Base-by-base conservation (phyloP, 2,113 vertebrate genomes). In the Dasypus novemcinctus region DNA sequence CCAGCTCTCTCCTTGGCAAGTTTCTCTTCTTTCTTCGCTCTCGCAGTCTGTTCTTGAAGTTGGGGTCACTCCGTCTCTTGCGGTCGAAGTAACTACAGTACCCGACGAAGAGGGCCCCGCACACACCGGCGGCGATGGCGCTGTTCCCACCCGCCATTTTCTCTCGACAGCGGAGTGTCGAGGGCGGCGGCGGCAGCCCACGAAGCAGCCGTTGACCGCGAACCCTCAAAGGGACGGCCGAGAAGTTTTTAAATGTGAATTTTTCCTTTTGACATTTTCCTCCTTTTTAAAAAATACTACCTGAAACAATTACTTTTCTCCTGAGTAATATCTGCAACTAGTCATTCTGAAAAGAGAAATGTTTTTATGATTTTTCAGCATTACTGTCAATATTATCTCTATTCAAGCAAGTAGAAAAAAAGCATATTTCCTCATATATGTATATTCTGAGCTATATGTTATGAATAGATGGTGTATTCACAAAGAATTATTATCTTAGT, bases 41-140 rank as follows among this genome's bases (percentile, higher is more conserved):
- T 75, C 99, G 98, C 75, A 99, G 98, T 94, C 98, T 98, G 95
- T 98, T 98, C 97, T 98, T 99, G 97, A 99, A 99, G 92, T 98
- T 97, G 13, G 99, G 99, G 97, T 99, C 99, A 87, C 98, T 99
- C 96, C 99, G 98, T 31, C 99, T 97, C 97, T 99, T 99, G 94
- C 99, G 98, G 98, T 99, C 99, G 87, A 99, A 99, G 95, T 99
- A 99, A 95, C 99, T 97, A 81, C 99, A 99, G 94, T 99, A 99
- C 0, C 99, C 99, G 81, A 99, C 89, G 93, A 99, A 98, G 3
- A 99, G 94, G 43, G 98, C 99, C 5, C 99, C 99, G 91, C 99
- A 99, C 4, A 99, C 97, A 1, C 99, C 99, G 4, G 98, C 99
- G 1, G 99, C 97, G 61, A 99, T 98, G 80, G 98, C 98, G 81